A percentile compares a stretch with the other conserved stretches of the same genome.
Conservation (phyloP, 1,140 invertebrate genomes). For the Listronotus bonariensis region DNA sequence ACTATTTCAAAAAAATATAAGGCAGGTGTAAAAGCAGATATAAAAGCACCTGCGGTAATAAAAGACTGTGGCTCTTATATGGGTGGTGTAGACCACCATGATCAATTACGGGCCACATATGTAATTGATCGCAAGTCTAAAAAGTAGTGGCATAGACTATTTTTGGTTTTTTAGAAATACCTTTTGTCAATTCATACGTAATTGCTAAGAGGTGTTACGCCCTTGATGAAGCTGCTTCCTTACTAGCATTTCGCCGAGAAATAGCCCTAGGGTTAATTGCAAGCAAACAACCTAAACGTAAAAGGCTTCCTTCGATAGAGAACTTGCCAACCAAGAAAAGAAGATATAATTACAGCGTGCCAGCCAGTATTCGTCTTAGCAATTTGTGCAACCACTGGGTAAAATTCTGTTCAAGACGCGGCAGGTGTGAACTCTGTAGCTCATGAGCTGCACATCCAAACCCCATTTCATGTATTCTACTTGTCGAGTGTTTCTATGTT, state of each 20-base stretch:
- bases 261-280: too few species aligned
- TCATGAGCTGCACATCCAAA: constrained; percentile 49
- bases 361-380: constrained; percentile 49
- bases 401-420: constrained; percentile 47
- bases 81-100: neutral
- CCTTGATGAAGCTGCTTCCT: neutral
- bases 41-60: too few species aligned
- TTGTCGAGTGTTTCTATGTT: constrained; percentile 52
- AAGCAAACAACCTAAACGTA: too few species aligned
- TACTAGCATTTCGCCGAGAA: too few species aligned
- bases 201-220: neutral
- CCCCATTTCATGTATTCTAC: constrained; percentile 51
- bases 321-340: constrained; percentile 7
- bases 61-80: neutral
- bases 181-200: neutral
- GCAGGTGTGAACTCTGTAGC: constrained; percentile 53
- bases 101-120: neutral
- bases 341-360: constrained; percentile 47
- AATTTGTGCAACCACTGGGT: constrained; percentile 53
- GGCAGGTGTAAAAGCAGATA: too few species aligned
- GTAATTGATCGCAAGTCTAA: too few species aligned
- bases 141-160: constrained; percentile 6
- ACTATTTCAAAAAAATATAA: too few species aligned
- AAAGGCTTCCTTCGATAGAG: neutral
- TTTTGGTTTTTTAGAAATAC: neutral